phyloP scores from a whole-genome alignment of 2,888 invertebrate genomes.

The Zygaena filipendulae region DNA sequence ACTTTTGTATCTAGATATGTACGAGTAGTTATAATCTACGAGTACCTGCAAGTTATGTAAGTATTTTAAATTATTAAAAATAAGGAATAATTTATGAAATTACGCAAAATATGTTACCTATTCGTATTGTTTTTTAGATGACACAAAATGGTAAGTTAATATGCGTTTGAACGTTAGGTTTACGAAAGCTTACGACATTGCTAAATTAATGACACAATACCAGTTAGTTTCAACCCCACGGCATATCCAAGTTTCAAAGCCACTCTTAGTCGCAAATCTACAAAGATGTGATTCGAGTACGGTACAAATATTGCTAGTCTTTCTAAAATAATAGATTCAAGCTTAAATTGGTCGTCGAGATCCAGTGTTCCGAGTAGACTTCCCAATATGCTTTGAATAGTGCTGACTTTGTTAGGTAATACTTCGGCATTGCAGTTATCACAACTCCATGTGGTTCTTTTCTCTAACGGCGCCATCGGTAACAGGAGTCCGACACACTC shows the following conservation, averaged over 20 bases:
- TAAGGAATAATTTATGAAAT: no score
- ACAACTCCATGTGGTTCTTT: conserved; percentile 66
- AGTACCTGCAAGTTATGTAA: no score
- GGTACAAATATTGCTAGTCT: conserved; percentile 42
- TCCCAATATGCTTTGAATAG: conserved; percentile 57
- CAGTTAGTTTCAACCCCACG: conserved; percentile 32
- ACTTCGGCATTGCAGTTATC: conserved; percentile 49
- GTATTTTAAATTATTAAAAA: no score
- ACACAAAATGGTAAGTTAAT: no score
- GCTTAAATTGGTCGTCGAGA: conserved; percentile 48
- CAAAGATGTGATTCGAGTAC: conserved; percentile 44
- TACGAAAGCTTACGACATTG: no score
- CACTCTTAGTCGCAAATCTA: conserved; percentile 40
- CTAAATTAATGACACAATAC: conserved; percentile 25
- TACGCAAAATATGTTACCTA: no score
- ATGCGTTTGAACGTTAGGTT: no score
- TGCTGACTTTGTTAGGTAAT: conserved; percentile 46
- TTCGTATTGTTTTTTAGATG: no score
- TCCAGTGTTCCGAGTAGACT: conserved; percentile 60
- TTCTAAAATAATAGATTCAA: conserved; percentile 39
- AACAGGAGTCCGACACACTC: conserved; percentile 63
- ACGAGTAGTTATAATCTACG: no score
- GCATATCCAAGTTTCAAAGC: conserved; percentile 37
- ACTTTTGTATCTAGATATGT: no score
- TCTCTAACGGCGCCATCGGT: conserved; percentile 56